These are phyloP conservation scores for Hormaphis cornu DNA, from an alignment of 1,140 invertebrate species.

Conservation along the genomic window DNA sequence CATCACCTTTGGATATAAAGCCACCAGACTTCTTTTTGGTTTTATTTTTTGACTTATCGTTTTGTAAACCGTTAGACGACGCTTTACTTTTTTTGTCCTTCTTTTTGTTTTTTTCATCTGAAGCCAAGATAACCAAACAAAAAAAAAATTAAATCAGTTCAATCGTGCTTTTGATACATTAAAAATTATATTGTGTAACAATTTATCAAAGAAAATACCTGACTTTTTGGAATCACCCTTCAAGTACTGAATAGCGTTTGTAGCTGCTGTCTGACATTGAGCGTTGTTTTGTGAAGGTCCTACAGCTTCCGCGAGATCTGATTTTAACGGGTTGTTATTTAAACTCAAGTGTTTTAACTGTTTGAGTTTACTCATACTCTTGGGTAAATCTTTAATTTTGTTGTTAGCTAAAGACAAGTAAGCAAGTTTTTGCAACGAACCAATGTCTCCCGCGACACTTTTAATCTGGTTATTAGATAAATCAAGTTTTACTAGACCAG, in stretches of 20 bases:
- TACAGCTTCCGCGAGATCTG: background rate
- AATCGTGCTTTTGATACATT: too few species aligned
- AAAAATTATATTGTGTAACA: background rate
- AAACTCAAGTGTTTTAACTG: conserved; percentile 19
- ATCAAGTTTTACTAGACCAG: conserved; percentile 11
- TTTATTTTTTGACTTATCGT: conserved; percentile 12
- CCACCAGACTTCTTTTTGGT: conserved; percentile 12
- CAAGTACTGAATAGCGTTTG: background rate
- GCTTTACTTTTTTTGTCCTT: conserved; percentile 17
- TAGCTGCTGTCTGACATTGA: background rate
- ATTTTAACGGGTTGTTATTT: conserved; percentile 10
- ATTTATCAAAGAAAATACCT: background rate
- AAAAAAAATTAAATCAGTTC: background rate
- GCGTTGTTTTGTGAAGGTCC: conserved; percentile 18
- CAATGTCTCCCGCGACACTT: conserved; percentile 13
- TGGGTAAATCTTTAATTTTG: conserved; percentile 22
- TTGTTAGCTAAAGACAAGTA: conserved; percentile 12
- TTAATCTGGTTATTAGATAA: conserved; percentile 12
- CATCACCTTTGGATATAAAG: conserved; percentile 13
- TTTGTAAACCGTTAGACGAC: background rate
- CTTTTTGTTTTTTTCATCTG: conserved; percentile 27
- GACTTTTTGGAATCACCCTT: conserved; percentile 14
- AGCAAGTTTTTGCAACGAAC: conserved; percentile 3
- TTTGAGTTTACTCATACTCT: conserved; percentile 10
- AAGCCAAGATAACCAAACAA: background rate